Evolutionary conservation across 2,888 invertebrate species (phyloP).

Genomic region (Drosophila birchii): DNA sequence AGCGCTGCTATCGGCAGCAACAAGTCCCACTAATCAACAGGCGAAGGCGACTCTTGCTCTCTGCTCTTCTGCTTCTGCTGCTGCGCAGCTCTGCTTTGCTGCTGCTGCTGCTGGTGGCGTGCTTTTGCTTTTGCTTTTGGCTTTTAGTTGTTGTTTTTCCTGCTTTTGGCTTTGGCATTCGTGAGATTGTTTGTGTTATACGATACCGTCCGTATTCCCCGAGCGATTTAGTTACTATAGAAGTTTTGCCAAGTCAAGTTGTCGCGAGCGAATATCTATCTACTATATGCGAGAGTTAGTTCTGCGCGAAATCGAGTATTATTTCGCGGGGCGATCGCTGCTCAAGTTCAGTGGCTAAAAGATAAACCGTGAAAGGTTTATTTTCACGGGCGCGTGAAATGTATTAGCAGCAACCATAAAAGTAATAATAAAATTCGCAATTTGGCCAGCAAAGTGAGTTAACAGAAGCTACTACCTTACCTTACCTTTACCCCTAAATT

Average conservation of each 20-base stretch:
- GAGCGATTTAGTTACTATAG: conserved; percentile 81
- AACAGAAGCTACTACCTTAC: conserved; percentile 1
- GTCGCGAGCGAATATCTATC: conserved; percentile 50
- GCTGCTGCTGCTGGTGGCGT: conserved; percentile 25
- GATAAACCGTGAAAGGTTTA: conserved; percentile 33
- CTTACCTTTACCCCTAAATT: neutral
- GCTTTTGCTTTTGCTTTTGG: conserved; percentile 22
- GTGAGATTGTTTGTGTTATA: conserved; percentile 68
- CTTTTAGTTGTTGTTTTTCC: conserved; percentile 53
- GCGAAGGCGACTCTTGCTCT: conserved; percentile 41
- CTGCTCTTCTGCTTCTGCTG: conserved; percentile 25
- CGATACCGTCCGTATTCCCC: conserved; percentile 70
- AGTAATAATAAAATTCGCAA: conserved; percentile 5
- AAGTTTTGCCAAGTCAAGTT: conserved; percentile 82
- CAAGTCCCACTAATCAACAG: conserved; percentile 57
- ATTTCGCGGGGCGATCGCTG: conserved; percentile 32
- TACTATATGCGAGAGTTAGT: neutral
- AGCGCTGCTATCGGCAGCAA: conserved; percentile 39
- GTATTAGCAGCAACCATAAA: conserved; percentile 36
- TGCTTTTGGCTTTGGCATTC: conserved; percentile 61
- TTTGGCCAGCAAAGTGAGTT: conserved; percentile 57
- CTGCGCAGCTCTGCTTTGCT: conserved; percentile 15
- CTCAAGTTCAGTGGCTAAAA: conserved; percentile 36
- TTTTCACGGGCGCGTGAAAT: conserved; percentile 50
- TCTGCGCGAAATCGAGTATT: neutral